Percentiles rank a stretch among this genome's conserved stretches.
These are phyloP conservation scores for Drosophila kikkawai DNA, from an alignment of 1,140 invertebrate species.

Conservation along the genomic window DNA sequence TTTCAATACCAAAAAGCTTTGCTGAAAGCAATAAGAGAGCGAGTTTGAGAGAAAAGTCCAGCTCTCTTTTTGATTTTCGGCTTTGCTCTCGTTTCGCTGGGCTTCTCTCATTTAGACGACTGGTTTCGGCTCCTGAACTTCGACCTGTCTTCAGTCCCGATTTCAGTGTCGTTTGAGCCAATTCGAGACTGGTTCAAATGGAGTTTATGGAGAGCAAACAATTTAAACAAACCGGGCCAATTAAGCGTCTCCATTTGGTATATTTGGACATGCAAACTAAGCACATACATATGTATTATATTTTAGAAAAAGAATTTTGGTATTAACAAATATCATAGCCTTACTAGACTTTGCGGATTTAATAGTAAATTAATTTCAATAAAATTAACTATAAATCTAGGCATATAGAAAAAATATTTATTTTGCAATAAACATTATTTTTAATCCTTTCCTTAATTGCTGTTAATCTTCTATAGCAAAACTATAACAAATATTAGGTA, in stretches of 20 bases:
- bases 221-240: slow-evolving; percentile 9
- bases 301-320: background rate
- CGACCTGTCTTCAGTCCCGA: slow-evolving; percentile 28
- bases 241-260: background rate
- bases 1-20: slow-evolving; percentile 35
- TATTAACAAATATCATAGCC: background rate
- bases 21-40: slow-evolving; percentile 1
- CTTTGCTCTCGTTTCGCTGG: slow-evolving; percentile 18
- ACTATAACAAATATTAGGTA: background rate
- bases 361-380: too few species aligned
- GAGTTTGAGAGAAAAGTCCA: background rate
- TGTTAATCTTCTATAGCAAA: background rate
- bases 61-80: slow-evolving; percentile 3
- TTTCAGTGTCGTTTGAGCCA: slow-evolving; percentile 13
- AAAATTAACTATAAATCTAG: background rate
- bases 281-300: background rate
- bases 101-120: background rate
- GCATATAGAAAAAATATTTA: background rate
- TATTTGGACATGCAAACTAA: background rate
- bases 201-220: slow-evolving; percentile 8
- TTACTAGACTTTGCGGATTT: background rate
- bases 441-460: background rate
- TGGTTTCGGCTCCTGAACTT: slow-evolving; percentile 11
- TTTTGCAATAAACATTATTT: too few species aligned
- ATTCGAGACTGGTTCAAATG: slow-evolving; percentile 5